Conservation (phyloP, 23 tunicate species). For the Styela clava region DNA sequence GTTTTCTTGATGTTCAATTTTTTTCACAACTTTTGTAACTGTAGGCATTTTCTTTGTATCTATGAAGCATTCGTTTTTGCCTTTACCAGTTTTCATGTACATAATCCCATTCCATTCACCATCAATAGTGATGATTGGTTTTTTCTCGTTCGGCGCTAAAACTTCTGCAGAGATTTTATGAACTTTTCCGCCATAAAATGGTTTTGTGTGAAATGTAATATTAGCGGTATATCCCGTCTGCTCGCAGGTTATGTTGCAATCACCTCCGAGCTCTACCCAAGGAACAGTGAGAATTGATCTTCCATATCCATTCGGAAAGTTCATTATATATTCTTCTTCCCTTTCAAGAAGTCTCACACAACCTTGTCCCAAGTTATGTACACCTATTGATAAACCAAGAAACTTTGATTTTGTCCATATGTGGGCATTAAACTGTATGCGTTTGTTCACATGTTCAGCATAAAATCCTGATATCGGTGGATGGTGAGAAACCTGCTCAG, state of each 20-base stretch:
- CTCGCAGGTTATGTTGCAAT: conserved; percentile 83
- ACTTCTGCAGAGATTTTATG: conserved; percentile 75
- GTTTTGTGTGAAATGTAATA: conserved; percentile 93
- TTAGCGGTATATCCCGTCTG: conserved; percentile 88
- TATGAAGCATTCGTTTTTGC: conserved; percentile 47
- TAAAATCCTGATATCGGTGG: conserved; percentile 97
- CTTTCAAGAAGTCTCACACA: conserved; percentile 67
- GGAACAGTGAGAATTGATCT: conserved; percentile 92
- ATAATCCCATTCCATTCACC: conserved; percentile 94
- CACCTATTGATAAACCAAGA: conserved; percentile 91
- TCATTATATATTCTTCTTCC: conserved; percentile 78
- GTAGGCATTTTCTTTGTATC: conserved; percentile 52
- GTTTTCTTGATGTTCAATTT: conserved; percentile 59
- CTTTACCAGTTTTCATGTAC: conserved; percentile 22
- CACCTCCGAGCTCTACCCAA: conserved; percentile 98
- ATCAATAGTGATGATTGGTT: conserved; percentile 73
- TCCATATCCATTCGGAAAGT: conserved; percentile 96
- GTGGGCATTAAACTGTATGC: conserved; percentile 87
- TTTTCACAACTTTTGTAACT: conserved; percentile 51
- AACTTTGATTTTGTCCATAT: conserved; percentile 98
- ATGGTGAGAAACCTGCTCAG: conserved; percentile 98
- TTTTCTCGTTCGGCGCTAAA: conserved; percentile 80
- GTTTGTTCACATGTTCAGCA: conserved; percentile 78
- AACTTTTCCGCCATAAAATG: conserved; percentile 89
- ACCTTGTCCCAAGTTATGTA: conserved; percentile 91